Percentiles rank a stretch among this genome's conserved stretches.
Conservation (phyloP, 2,113 vertebrate species). For the Microtus oregoni region DNA sequence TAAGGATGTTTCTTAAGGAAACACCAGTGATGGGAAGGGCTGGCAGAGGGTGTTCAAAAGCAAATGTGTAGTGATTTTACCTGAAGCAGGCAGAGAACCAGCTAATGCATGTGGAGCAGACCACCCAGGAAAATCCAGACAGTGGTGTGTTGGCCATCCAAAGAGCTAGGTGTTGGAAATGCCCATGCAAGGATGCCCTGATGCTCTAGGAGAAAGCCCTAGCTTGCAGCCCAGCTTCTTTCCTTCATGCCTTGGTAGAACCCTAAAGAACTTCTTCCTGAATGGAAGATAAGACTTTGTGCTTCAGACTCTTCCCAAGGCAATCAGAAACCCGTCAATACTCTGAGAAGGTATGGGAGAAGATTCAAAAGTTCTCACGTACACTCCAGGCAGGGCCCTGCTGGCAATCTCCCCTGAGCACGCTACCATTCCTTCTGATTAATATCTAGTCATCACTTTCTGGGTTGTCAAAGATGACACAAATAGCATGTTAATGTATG, state of each 20-base stretch:
- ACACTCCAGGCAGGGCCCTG: neutral
- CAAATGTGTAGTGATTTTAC: neutral
- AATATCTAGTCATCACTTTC: neutral
- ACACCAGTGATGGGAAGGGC: neutral
- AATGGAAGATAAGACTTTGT: neutral
- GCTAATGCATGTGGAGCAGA: neutral
- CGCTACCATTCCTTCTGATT: neutral
- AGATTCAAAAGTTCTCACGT: neutral
- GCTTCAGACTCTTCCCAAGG: neutral
- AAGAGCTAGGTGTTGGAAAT: neutral
- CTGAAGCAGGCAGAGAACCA: neutral
- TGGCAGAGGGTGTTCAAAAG: neutral
- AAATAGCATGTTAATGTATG: neutral
- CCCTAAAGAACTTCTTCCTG: no score
- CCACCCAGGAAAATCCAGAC: neutral
- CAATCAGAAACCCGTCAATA: fast-evolving
- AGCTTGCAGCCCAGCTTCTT: neutral
- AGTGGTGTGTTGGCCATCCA: fast-evolving
- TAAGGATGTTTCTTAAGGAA: neutral
- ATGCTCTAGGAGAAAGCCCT: neutral
- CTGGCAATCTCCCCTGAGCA: neutral
- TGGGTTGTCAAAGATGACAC: neutral
- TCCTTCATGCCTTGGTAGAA: fast-evolving
- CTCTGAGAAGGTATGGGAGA: neutral
- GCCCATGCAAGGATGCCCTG: neutral